Evolutionary conservation across 2,113 vertebrate species (phyloP).

Genomic region (Anarhynchus alexandrinus): DNA sequence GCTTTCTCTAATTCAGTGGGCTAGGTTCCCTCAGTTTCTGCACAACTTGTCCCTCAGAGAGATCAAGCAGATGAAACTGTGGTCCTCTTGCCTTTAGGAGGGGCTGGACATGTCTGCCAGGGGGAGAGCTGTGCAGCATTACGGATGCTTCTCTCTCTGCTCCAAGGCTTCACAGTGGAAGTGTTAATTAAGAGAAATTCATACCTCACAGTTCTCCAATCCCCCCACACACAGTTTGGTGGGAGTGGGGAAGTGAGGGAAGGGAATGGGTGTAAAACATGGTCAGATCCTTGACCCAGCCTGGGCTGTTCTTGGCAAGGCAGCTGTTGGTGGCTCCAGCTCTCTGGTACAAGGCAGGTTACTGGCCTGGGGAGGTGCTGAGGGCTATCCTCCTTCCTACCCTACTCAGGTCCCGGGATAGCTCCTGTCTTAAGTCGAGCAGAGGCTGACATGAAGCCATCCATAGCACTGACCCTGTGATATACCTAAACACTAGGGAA

Average conservation of each 20-base stretch:
- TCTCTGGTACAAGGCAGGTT: background rate
- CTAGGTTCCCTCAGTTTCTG: background rate
- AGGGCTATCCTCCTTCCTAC: background rate
- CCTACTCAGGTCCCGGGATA: background rate
- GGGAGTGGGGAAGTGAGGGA: background rate
- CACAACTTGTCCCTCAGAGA: background rate
- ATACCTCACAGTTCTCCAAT: background rate
- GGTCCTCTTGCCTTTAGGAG: background rate
- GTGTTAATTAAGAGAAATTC: background rate
- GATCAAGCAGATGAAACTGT: background rate
- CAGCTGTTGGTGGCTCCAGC: background rate
- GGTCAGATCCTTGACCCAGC: background rate
- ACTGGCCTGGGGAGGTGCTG: background rate
- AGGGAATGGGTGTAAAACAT: background rate
- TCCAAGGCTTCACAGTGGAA: background rate
- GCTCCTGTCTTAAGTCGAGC: background rate
- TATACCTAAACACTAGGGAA: background rate
- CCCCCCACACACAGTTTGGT: too few relatives aligned
- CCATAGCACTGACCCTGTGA: background rate
- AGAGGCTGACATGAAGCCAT: background rate
- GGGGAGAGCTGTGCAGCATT: background rate
- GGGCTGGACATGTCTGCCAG: fast-evolving
- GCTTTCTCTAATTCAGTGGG: background rate
- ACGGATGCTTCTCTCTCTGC: background rate
- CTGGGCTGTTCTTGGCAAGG: background rate